Evolutionary conservation across 2,797 vertebrate species (phyloP).

Genomic region (Menidia menidia): DNA sequence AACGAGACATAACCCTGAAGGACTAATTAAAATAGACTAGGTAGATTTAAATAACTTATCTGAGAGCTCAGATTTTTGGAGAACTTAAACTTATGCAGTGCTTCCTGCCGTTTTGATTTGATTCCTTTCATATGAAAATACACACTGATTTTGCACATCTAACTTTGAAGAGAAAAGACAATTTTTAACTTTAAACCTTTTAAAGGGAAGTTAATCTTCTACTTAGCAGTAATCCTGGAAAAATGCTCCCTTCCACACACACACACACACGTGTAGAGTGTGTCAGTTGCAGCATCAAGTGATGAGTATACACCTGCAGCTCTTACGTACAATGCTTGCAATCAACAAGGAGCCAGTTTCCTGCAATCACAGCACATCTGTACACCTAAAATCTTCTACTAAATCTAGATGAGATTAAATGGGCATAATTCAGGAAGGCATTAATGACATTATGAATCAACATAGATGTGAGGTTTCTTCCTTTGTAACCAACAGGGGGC

Average conservation of each 20-base stretch:
- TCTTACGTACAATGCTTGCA: constrained; percentile 9
- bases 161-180: background rate
- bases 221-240: background rate
- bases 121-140: background rate
- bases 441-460: constrained; percentile 13
- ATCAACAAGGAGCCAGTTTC: background rate
- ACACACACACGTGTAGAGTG: background rate
- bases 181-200: background rate
- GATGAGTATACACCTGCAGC: constrained; percentile 1
- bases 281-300: too few species aligned
- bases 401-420: constrained; percentile 4
- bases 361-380: background rate
- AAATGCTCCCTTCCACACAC: background rate
- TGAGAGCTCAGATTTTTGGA: background rate
- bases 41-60: background rate
- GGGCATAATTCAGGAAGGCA: constrained; percentile 24
- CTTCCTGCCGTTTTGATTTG: background rate
- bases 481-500: constrained; percentile 78
- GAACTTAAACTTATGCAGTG: background rate
- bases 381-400: background rate
- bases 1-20: background rate
- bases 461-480: constrained; percentile 25
- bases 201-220: background rate
- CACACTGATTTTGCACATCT: background rate
- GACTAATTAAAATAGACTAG: background rate